A percentile compares a stretch with the other conserved stretches of the same genome.
These are phyloP conservation scores for Eulithis prunata DNA, from an alignment of 2,888 invertebrate genomes.

Conservation along the genomic window DNA sequence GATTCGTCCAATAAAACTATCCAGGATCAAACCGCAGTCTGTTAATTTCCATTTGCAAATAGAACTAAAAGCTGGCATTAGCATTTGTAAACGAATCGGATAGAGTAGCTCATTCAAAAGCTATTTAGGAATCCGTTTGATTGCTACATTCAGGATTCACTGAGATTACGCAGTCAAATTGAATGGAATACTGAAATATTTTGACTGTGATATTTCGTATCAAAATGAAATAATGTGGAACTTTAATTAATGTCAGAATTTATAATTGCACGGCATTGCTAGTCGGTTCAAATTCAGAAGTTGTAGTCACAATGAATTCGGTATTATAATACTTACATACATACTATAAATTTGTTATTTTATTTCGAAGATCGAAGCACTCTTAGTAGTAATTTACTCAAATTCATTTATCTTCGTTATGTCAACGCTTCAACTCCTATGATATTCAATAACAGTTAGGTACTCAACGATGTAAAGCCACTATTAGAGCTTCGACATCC, in stretches of 20 bases:
- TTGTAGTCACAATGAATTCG: no score
- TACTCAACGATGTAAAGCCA: slow-evolving; percentile 11
- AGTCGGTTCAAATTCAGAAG: no score
- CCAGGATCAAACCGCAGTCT: slow-evolving; percentile 54
- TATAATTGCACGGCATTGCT: neutral
- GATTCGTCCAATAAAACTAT: slow-evolving; percentile 55
- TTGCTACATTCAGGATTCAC: slow-evolving; percentile 59
- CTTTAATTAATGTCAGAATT: neutral
- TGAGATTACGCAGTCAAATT: slow-evolving; percentile 50
- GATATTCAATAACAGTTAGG: neutral
- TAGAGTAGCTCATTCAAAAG: slow-evolving; percentile 60
- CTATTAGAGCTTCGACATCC: neutral
- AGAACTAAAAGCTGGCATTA: slow-evolving; percentile 73
- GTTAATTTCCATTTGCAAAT: slow-evolving; percentile 74
- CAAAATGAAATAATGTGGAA: neutral
- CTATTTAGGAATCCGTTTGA: slow-evolving; percentile 66
- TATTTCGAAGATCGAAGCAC: no score
- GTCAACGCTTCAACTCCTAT: no score
- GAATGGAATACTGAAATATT: slow-evolving; percentile 32
- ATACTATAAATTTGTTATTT: no score
- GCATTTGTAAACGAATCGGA: slow-evolving; percentile 66
- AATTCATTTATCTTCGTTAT: no score
- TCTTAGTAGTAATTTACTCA: no score
- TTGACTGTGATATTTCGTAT: slow-evolving; percentile 8
- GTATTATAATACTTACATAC: no score